Evolutionary conservation across 2,113 vertebrate species (phyloP).

Genomic region (Prunella himalayana): DNA sequence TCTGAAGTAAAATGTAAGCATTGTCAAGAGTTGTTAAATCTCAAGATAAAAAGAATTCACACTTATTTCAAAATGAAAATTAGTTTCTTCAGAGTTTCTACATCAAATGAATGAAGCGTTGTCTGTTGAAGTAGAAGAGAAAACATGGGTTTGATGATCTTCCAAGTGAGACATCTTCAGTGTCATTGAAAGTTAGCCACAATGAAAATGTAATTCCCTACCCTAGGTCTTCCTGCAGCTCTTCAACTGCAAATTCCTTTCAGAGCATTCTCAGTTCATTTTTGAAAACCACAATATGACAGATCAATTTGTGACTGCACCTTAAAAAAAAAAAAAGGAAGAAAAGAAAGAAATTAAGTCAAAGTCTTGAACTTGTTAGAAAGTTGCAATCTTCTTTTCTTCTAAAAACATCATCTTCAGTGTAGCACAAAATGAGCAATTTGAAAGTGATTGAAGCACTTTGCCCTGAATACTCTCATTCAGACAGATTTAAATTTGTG

Average conservation of each 20-base stretch:
- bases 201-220: slow-evolving; percentile 58
- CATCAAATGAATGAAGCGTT: slow-evolving; percentile 43
- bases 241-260: slow-evolving; percentile 29
- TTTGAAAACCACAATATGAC: slow-evolving; percentile 40
- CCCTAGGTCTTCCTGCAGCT: slow-evolving; percentile 9
- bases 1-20: slow-evolving; percentile 39
- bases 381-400: slow-evolving; percentile 41
- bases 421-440: slow-evolving; percentile 55
- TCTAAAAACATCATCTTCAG: slow-evolving; percentile 30
- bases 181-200: slow-evolving; percentile 40
- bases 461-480: slow-evolving; percentile 4
- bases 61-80: slow-evolving; percentile 58
- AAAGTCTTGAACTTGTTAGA: slow-evolving; percentile 33
- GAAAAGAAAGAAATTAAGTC: not conserved
- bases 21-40: slow-evolving; percentile 38
- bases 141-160: slow-evolving; percentile 31
- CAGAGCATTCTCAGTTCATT: slow-evolving; percentile 33
- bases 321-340: not conserved
- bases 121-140: slow-evolving; percentile 41
- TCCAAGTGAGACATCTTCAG: slow-evolving; percentile 40
- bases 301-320: slow-evolving; percentile 19
- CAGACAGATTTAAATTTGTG: slow-evolving; percentile 41
- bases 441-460: slow-evolving; percentile 43
- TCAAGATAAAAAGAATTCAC: slow-evolving; percentile 52
- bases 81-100: slow-evolving; percentile 38